phyloP scores from a whole-genome alignment of 2,113 vertebrate genomes.

The Hemiscyllium ocellatum region DNA sequence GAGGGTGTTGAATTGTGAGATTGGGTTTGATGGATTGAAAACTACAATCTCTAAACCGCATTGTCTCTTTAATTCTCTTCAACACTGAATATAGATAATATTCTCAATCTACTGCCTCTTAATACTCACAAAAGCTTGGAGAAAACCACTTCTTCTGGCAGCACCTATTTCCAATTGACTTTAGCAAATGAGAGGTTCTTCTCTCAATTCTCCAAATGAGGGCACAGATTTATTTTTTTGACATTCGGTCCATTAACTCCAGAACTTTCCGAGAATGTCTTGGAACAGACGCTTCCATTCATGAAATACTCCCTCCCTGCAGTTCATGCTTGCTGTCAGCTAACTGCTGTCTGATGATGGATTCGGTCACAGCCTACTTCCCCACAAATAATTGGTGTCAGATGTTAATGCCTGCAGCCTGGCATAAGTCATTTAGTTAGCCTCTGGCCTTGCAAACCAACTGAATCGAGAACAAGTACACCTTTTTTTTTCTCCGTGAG shows the following conservation, averaged over 20 bases:
- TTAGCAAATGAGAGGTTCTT: background rate
- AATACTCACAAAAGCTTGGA: background rate
- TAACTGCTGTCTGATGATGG: constrained; percentile 20
- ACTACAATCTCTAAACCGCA: background rate
- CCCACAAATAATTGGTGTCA: constrained; percentile 36
- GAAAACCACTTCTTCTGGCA: background rate
- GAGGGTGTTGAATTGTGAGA: background rate
- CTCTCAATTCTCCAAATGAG: background rate
- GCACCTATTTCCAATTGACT: background rate
- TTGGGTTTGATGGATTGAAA: background rate
- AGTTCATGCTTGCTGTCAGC: background rate
- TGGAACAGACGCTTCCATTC: constrained; percentile 12
- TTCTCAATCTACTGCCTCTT: background rate
- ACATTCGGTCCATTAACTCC: constrained; percentile 16
- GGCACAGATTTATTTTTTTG: constrained; percentile 6
- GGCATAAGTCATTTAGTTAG: constrained; percentile 35
- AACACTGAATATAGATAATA: background rate
- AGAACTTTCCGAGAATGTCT: background rate
- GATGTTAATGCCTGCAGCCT: constrained; percentile 22
- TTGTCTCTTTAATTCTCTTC: background rate
- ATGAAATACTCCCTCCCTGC: background rate
- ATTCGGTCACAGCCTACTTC: constrained; percentile 21
- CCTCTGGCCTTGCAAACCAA: constrained; percentile 22
- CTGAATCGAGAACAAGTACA: background rate
- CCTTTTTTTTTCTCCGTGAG: background rate